A percentile compares a stretch with the other conserved stretches of the same genome.
Evolutionary conservation across 2,113 vertebrate species (phyloP).

Genomic region (Semnornis frantzii): DNA sequence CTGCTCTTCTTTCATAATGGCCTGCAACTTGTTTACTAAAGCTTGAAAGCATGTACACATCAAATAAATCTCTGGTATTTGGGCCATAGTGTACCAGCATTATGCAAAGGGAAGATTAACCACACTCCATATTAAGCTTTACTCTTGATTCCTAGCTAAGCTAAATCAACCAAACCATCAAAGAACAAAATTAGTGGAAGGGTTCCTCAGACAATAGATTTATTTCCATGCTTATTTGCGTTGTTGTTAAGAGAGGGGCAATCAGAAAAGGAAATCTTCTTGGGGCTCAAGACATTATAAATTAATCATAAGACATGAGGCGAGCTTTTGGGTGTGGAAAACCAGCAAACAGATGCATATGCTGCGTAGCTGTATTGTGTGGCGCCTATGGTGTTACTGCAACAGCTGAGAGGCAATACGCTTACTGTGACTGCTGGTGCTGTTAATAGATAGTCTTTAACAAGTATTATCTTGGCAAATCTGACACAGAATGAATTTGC

Average conservation of each 20-base stretch:
- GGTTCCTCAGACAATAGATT: slow-evolving; percentile 7
- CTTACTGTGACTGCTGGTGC: slow-evolving; percentile 1
- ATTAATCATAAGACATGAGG: background rate
- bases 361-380: background rate
- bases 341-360: slow-evolving; percentile 8
- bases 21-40: slow-evolving; percentile 61
- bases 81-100: slow-evolving; percentile 64
- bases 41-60: slow-evolving; percentile 68
- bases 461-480: background rate
- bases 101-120: slow-evolving; percentile 67
- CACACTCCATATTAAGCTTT: slow-evolving; percentile 46
- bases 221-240: slow-evolving; percentile 43
- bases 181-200: slow-evolving; percentile 41
- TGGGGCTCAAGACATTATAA: background rate
- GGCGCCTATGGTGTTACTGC: background rate
- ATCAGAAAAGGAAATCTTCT: slow-evolving; percentile 34
- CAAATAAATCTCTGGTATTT: slow-evolving; percentile 68
- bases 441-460: slow-evolving; percentile 13
- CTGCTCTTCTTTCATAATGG: slow-evolving; percentile 67
- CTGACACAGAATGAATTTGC: slow-evolving; percentile 14
- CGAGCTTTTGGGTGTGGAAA: slow-evolving; percentile 29
- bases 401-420: background rate
- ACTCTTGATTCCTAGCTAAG: slow-evolving; percentile 39
- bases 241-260: slow-evolving; percentile 38
- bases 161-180: slow-evolving; percentile 53